A percentile compares a stretch with the other conserved stretches of the same genome.
Evolutionary conservation across 2,888 invertebrate species (phyloP).

Genomic region (Gastrophysa polygoni): DNA sequence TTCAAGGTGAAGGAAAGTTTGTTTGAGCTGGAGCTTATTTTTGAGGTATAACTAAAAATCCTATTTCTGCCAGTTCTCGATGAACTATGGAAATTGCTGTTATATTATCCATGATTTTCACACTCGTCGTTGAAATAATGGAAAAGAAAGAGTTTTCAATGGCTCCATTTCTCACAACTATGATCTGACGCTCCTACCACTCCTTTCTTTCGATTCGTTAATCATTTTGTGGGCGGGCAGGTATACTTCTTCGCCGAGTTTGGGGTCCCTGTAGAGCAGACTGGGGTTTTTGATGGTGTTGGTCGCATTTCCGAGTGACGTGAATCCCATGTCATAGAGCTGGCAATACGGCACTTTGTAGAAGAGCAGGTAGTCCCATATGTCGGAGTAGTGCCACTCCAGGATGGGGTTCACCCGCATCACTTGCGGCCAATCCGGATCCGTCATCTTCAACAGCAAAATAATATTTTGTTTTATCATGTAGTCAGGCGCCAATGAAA

Average conservation of each 20-base stretch:
- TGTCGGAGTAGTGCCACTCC: conserved; percentile 89
- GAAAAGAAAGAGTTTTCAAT: too few relatives aligned
- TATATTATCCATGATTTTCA: too few relatives aligned
- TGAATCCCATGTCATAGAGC: conserved; percentile 91
- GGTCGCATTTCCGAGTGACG: conserved; percentile 82
- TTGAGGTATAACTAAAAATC: too few relatives aligned
- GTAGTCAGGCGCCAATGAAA: too few relatives aligned
- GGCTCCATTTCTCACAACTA: too few relatives aligned
- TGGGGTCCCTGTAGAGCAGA: conserved; percentile 61
- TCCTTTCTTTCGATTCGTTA: conserved; percentile 67
- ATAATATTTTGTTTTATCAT: conserved; percentile 8
- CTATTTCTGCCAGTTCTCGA: too few relatives aligned
- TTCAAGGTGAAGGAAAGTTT: too few relatives aligned
- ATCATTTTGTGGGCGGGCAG: conserved; percentile 75
- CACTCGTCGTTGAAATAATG: too few relatives aligned
- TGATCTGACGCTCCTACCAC: conserved; percentile 62
- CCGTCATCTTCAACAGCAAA: conserved; percentile 71
- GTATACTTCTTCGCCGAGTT: conserved; percentile 62
- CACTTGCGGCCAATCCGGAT: conserved; percentile 87
- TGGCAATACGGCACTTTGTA: conserved; percentile 87
- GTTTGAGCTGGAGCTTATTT: too few relatives aligned
- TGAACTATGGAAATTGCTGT: too few relatives aligned
- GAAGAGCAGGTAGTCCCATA: conserved; percentile 87
- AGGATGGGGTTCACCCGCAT: conserved; percentile 89
- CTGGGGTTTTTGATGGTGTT: conserved; percentile 84